Conservation (phyloP, 2,113 vertebrate genomes). For the Pholis gunnellus region DNA sequence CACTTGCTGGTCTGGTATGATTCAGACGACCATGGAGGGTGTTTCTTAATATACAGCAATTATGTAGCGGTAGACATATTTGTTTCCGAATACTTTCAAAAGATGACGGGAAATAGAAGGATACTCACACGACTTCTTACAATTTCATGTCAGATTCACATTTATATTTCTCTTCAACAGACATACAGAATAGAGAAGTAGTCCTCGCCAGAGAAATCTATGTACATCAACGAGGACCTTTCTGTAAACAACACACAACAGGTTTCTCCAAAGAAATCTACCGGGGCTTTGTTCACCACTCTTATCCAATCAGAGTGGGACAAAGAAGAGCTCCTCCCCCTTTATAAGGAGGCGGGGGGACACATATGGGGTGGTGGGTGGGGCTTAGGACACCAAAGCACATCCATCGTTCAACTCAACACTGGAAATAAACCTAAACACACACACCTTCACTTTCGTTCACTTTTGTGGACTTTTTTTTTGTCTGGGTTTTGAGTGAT, state of each 20-base stretch:
- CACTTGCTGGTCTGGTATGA: slow-evolving; percentile 69
- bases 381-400: slow-evolving; percentile 88
- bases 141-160: slow-evolving; percentile 83
- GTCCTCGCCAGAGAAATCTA: slow-evolving; percentile 86
- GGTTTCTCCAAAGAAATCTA: slow-evolving; percentile 74
- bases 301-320: slow-evolving; percentile 53
- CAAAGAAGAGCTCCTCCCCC: slow-evolving; percentile 58
- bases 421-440: slow-evolving; percentile 87
- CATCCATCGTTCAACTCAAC: slow-evolving; percentile 93
- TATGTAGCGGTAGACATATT: slow-evolving; percentile 63
- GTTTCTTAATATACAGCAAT: slow-evolving; percentile 70
- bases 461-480: slow-evolving; percentile 64
- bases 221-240: slow-evolving; percentile 90
- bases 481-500: slow-evolving; percentile 72
- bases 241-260: slow-evolving; percentile 88
- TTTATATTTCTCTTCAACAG: slow-evolving; percentile 85
- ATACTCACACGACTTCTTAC: slow-evolving; percentile 81
- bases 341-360: slow-evolving; percentile 38
- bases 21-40: slow-evolving; percentile 66
- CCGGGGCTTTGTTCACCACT: slow-evolving; percentile 40
- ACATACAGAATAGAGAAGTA: slow-evolving; percentile 88
- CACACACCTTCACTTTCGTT: slow-evolving; percentile 73
- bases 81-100: slow-evolving; percentile 74
- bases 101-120: slow-evolving; percentile 75
- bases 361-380: slow-evolving; percentile 70